Base-by-base conservation (phyloP, 2,113 vertebrate species). In the Dicentrarchus labrax region DNA sequence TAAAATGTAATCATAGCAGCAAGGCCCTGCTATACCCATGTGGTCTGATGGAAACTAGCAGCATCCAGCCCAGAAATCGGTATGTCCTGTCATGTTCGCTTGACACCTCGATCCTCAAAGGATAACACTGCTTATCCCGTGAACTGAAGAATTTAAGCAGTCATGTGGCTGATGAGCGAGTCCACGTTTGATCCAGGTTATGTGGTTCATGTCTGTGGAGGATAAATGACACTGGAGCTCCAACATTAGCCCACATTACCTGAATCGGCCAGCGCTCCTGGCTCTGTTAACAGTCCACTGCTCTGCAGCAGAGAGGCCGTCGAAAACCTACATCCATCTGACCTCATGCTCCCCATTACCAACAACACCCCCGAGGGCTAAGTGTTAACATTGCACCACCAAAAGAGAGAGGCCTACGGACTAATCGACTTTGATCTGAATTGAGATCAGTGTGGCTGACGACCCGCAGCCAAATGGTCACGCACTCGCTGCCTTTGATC, bases 311-410 rank as follows among this genome's bases (percentile, higher is more conserved):
- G n/a, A 56, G 80, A 71, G 62, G 43, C 78, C 67, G 67, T 38
- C 8, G 15, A 80, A 78, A 88, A 80, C 67, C 79, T 51, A 82
- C 86, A 87, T 78, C 83, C 82, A 51, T 72, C 73, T 83, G 75
- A 91, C 86, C 91, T 86, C 65, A 4, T 74, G 87, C 87, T 88
- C 86, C 86, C 89, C 85, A 90, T 92, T 91, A 92, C 81, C 79
- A 66, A 57, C 86, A 83, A 72, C 83, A 86, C 76, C 65, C 82
- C 90, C 4, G 19, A 89, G 86, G 91, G 86, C 86, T 57, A 66
- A 86, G 86, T 82, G 85, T 83, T 91, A 90, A 88, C 72, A 59
- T 51, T 38, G 68, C 67, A 71, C 80, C 78, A 24, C 76, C 76
- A 66, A 78, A 84, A 82, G 83, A 75, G 78, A 78, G 39, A 79